These are phyloP conservation scores for Eilema caniola DNA, from an alignment of 2,888 invertebrate genomes.

Conservation along the genomic window DNA sequence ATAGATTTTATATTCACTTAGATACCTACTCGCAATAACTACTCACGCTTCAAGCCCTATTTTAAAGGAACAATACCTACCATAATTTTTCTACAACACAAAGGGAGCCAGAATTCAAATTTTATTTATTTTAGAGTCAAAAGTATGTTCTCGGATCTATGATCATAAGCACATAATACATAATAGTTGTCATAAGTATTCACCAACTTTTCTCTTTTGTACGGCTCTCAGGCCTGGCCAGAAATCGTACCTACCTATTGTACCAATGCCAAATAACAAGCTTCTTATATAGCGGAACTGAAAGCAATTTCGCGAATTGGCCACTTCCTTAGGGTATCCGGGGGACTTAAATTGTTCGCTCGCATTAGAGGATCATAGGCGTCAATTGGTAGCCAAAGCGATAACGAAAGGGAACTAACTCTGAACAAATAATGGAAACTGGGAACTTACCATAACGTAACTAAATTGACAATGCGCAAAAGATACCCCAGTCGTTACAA, in stretches of 20 bases:
- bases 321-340: conserved; percentile 67
- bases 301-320: conserved; percentile 76
- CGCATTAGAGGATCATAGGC: conserved; percentile 54
- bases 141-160: background rate
- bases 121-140: background rate
- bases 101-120: too few relatives aligned
- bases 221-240: background rate
- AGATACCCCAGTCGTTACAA: too few relatives aligned
- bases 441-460: too few relatives aligned
- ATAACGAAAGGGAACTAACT: conserved; percentile 49
- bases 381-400: conserved; percentile 60
- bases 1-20: too few relatives aligned
- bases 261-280: conserved; percentile 43
- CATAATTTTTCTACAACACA: too few relatives aligned
- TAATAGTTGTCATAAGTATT: background rate
- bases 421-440: background rate
- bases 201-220: background rate
- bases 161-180: too few relatives aligned
- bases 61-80: background rate
- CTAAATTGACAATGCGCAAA: background rate
- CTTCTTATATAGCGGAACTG: conserved; percentile 55
- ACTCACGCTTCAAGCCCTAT: background rate
- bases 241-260: conserved; percentile 2
- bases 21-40: too few relatives aligned
- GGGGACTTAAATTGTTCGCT: conserved; percentile 71